phyloP scores from a whole-genome alignment of 2,888 invertebrate species.

The Temnothorax ravouxi region DNA sequence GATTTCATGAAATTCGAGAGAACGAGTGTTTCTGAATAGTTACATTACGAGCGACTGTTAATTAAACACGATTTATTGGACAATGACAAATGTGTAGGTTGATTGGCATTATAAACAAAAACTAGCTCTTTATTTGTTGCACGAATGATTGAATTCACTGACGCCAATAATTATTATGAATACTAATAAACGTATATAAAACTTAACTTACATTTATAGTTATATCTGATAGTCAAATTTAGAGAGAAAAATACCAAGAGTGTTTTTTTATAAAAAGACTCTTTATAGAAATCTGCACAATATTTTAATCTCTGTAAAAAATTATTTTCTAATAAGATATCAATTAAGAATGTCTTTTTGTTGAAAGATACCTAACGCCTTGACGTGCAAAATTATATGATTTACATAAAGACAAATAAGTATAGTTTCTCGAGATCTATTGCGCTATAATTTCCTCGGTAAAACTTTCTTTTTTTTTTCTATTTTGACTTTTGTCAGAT shows the following conservation, averaged over 20 bases:
- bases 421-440: background rate
- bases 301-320: background rate
- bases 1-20: background rate
- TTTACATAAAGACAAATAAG: background rate
- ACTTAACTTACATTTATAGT: slow-evolving; percentile 1
- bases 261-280: background rate
- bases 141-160: background rate
- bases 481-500: background rate
- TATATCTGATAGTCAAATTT: background rate
- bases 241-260: background rate
- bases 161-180: slow-evolving; percentile 5
- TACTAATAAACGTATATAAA: background rate
- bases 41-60: background rate
- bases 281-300: background rate
- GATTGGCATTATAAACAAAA: slow-evolving; percentile 20
- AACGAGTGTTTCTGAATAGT: background rate
- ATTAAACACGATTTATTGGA: slow-evolving; percentile 10
- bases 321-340: background rate
- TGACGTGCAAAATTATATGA: background rate
- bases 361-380: background rate
- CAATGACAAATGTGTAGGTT: slow-evolving; percentile 1
- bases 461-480: background rate
- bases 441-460: background rate
- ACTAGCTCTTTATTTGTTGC: background rate
- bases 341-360: background rate